Conservation (phyloP, 2,888 invertebrate species). For the Himalopsyche japonica region DNA sequence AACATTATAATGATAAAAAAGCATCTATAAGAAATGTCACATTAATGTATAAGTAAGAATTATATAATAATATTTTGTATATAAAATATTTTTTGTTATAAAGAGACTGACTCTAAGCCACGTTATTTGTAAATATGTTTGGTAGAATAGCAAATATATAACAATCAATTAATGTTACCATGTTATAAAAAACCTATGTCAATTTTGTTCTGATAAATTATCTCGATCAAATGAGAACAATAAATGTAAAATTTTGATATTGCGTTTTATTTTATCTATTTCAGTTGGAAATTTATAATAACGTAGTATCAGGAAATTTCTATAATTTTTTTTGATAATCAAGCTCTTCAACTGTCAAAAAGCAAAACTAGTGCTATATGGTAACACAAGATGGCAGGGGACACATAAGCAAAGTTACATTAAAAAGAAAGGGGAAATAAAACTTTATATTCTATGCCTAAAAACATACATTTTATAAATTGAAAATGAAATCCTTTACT, state of each 20-base stretch:
- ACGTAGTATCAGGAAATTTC: no score
- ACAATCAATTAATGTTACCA: background rate
- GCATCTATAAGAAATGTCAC: background rate
- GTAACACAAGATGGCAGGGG: no score
- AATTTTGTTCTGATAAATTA: background rate
- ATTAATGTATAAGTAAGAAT: background rate
- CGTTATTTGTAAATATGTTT: background rate
- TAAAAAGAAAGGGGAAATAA: no score
- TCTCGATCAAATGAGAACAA: background rate
- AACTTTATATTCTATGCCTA: no score
- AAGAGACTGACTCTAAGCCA: background rate
- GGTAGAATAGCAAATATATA: background rate
- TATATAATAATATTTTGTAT: background rate
- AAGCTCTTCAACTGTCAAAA: background rate
- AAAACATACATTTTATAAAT: no score
- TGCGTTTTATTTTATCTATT: background rate
- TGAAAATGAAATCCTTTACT: no score
- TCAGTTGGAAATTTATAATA: no score
- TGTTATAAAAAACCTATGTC: background rate
- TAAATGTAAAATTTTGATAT: background rate
- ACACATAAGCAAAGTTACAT: no score
- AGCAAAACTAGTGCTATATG: no score
- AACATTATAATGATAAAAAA: no score
- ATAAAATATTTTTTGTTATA: background rate
- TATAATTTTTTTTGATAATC: background rate